Conservation (phyloP, 2,888 invertebrate species). For the Matsumyia berberina region DNA sequence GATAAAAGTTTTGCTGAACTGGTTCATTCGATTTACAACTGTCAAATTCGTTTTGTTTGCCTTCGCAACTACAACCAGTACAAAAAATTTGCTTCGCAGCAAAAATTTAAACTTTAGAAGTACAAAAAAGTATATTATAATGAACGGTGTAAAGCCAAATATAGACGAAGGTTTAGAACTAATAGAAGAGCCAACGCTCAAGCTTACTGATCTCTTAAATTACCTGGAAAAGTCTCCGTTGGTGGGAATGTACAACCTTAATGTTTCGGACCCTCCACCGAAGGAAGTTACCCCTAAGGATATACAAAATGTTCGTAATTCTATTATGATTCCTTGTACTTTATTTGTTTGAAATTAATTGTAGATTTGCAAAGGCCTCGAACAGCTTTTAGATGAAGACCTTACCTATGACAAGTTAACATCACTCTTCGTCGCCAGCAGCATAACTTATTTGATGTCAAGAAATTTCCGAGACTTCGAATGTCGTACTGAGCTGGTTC, state of each 20-base stretch:
- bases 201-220: constrained; percentile 16
- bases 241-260: constrained; percentile 31
- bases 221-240: constrained; percentile 52
- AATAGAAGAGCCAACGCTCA: constrained; percentile 33
- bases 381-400: constrained; percentile 73
- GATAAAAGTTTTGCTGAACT: constrained; percentile 6
- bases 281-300: constrained; percentile 24
- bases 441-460: constrained; percentile 55
- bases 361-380: constrained; percentile 77
- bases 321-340: too few relatives aligned
- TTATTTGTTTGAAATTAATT: too few relatives aligned
- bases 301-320: constrained; percentile 29
- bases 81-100: constrained; percentile 26
- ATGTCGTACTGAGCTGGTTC: constrained; percentile 77
- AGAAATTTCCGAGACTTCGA: constrained; percentile 67
- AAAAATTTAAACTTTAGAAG: constrained; percentile 4
- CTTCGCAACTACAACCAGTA: constrained; percentile 14
- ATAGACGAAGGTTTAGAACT: constrained; percentile 26
- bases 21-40: neutral
- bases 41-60: constrained; percentile 44
- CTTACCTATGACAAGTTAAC: constrained; percentile 78
- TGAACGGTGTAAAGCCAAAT: neutral
- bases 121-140: neutral
- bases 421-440: constrained; percentile 77
- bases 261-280: constrained; percentile 15